Percentiles rank a stretch among this genome's conserved stretches.
These are phyloP conservation scores for Drosophila pruinosa DNA, from an alignment of 1,140 invertebrate species.

Conservation along the genomic window DNA sequence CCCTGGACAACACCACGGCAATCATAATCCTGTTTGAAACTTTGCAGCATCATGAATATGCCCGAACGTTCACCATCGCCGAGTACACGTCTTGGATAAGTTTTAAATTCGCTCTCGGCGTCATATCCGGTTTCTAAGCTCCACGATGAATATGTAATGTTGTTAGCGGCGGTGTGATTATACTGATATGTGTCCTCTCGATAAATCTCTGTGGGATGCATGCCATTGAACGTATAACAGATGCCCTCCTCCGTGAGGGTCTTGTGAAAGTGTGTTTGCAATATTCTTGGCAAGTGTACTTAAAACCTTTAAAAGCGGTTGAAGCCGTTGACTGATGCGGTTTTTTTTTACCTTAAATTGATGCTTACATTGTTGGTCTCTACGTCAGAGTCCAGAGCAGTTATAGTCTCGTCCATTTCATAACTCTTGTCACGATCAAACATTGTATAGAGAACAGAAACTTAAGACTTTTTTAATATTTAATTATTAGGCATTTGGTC, in stretches of 20 bases:
- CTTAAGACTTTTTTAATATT: not conserved
- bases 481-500: no score
- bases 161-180: slow-evolving; percentile 26
- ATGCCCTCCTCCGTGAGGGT: slow-evolving; percentile 88
- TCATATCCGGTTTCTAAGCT: slow-evolving; percentile 85
- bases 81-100: slow-evolving; percentile 85
- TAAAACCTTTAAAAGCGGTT: slow-evolving; percentile 33
- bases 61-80: slow-evolving; percentile 86
- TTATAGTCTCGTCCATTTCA: slow-evolving; percentile 18
- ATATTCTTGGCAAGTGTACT: slow-evolving; percentile 77
- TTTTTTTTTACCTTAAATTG: slow-evolving; percentile 16
- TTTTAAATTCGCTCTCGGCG: slow-evolving; percentile 82
- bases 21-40: slow-evolving; percentile 85
- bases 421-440: slow-evolving; percentile 42
- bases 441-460: slow-evolving; percentile 28
- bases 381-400: slow-evolving; percentile 28
- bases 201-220: slow-evolving; percentile 85
- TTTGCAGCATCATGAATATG: slow-evolving; percentile 85
- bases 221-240: slow-evolving; percentile 88
- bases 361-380: slow-evolving; percentile 30
- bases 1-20: slow-evolving; percentile 88
- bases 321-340: not conserved
- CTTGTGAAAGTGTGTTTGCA: slow-evolving; percentile 84
- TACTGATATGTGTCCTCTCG: slow-evolving; percentile 82
- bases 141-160: slow-evolving; percentile 46